Percentiles rank a stretch among this genome's conserved stretches.
Conservation (phyloP, 2,113 vertebrate species). For the Solea senegalensis region DNA sequence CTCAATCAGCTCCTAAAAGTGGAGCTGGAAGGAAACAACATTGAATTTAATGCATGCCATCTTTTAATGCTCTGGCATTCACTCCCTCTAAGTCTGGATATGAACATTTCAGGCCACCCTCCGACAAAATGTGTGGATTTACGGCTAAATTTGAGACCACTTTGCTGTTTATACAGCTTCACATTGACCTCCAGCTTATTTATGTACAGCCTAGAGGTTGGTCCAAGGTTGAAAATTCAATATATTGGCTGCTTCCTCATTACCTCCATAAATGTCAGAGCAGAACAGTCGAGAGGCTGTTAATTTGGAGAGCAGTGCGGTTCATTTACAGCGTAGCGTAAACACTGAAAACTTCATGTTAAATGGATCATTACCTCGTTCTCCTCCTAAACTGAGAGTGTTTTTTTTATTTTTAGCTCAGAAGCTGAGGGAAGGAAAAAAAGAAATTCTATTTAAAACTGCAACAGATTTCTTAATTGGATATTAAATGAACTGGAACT, state of each 20-base stretch:
- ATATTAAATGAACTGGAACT: conserved; percentile 30
- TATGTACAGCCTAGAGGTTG: conserved; percentile 37
- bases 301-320: background rate
- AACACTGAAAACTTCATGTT: conserved; percentile 62
- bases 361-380: conserved; percentile 55
- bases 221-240: conserved; percentile 52
- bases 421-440: background rate
- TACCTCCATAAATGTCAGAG: conserved; percentile 62
- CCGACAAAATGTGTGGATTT: background rate
- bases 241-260: conserved; percentile 48
- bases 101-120: too few species aligned
- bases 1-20: too few species aligned
- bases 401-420: too few species aligned
- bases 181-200: conserved; percentile 5
- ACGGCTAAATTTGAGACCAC: conserved; percentile 22
- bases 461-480: conserved; percentile 67
- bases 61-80: too few species aligned
- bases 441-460: conserved; percentile 52
- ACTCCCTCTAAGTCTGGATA: too few species aligned
- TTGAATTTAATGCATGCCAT: too few species aligned
- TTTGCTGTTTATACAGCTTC: conserved; percentile 14
- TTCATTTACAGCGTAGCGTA: conserved; percentile 63
- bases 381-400: background rate
- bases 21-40: too few species aligned
- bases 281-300: conserved; percentile 60